These are phyloP conservation scores for Acrossocheilus fasciatus DNA, from an alignment of 2,797 vertebrate species.

Conservation along the genomic window DNA sequence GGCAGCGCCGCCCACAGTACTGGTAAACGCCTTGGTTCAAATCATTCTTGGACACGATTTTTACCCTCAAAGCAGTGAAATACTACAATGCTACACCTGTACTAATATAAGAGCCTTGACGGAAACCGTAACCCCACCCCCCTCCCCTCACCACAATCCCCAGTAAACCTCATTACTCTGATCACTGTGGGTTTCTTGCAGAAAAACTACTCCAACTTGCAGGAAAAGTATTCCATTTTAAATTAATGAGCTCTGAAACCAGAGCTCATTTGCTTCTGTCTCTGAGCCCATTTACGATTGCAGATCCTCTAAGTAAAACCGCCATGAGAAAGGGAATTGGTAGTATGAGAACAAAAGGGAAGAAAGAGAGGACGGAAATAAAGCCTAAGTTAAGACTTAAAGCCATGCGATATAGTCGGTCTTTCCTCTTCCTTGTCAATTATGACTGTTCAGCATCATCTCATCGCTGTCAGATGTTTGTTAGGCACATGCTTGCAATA, in stretches of 20 bases:
- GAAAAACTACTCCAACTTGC: constrained; percentile 48
- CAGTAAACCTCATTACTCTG: constrained; percentile 53
- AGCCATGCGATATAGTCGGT: neutral
- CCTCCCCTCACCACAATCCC: constrained; percentile 31
- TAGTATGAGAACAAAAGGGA: constrained; percentile 43
- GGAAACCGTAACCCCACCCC: neutral
- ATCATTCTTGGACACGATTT: constrained; percentile 26
- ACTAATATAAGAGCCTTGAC: constrained; percentile 16
- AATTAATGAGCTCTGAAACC: constrained; percentile 57
- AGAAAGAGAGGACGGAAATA: constrained; percentile 3
- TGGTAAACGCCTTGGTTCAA: neutral
- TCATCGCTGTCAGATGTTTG: constrained; percentile 5
- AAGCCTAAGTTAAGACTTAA: constrained; percentile 29
- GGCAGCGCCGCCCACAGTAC: neutral
- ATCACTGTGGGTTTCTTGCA: constrained; percentile 51
- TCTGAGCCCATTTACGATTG: constrained; percentile 52
- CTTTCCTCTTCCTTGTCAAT: neutral
- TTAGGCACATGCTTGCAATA: neutral
- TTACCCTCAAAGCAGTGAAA: neutral
- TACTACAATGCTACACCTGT: constrained; percentile 32
- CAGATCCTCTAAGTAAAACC: constrained; percentile 47
- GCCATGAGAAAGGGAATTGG: constrained; percentile 36
- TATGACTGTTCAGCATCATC: neutral
- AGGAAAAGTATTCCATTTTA: constrained; percentile 53
- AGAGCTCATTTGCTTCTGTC: constrained; percentile 55